These are phyloP conservation scores for Stenolophus ochropezus DNA, from an alignment of 2,888 invertebrate species.

Conservation along the genomic window DNA sequence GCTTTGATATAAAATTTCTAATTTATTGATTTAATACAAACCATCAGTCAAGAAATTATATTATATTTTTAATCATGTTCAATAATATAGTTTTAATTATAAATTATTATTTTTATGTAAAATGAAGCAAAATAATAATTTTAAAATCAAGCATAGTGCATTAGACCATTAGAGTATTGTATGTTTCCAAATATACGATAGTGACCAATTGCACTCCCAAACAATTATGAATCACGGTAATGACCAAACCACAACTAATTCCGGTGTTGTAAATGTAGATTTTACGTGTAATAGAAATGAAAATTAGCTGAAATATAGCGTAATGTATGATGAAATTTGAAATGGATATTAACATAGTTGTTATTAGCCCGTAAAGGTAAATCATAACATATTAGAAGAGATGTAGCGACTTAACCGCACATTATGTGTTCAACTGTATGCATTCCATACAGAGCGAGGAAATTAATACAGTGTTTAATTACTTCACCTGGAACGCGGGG, in stretches of 20 bases:
- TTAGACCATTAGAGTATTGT: too few species aligned
- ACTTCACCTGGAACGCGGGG: not conserved
- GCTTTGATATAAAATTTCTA: too few species aligned
- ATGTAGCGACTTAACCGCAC: not conserved
- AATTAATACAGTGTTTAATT: constrained; percentile 49
- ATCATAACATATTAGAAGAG: constrained; percentile 22
- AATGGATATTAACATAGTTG: not conserved
- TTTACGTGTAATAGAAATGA: not conserved
- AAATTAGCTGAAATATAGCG: not conserved
- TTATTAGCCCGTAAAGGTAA: constrained; percentile 1
- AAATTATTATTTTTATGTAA: too few species aligned
- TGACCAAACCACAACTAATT: not conserved
- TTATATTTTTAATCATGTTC: too few species aligned
- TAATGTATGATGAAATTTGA: not conserved
- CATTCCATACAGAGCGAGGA: constrained; percentile 6
- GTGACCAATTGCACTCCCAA: not conserved
- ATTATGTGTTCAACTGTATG: not conserved
- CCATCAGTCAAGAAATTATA: too few species aligned
- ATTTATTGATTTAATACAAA: too few species aligned
- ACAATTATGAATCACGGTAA: not conserved
- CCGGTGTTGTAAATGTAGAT: not conserved
- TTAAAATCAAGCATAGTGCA: too few species aligned
- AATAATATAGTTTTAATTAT: too few species aligned
- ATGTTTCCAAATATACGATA: not conserved
- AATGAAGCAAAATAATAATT: too few species aligned